These are phyloP conservation scores for Agrochola macilenta DNA, from an alignment of 2,888 invertebrate species.

Conservation along the genomic window DNA sequence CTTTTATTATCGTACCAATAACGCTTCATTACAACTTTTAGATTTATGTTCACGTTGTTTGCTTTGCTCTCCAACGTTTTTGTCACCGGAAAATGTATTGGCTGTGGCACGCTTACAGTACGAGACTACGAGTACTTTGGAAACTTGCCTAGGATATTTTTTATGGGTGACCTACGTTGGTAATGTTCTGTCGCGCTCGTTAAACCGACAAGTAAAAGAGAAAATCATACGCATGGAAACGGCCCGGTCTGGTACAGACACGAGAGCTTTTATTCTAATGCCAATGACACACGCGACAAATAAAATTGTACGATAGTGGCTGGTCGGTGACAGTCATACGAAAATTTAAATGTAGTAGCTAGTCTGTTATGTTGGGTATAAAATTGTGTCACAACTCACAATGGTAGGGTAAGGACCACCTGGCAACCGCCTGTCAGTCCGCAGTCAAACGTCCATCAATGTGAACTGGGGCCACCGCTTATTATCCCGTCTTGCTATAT, in stretches of 20 bases:
- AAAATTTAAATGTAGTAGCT: constrained; percentile 69
- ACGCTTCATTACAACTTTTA: constrained; percentile 87
- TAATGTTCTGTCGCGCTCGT: constrained; percentile 70
- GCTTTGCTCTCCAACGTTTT: constrained; percentile 76
- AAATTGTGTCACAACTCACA: constrained; percentile 60
- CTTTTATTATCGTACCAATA: constrained; percentile 89
- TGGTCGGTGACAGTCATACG: constrained; percentile 62
- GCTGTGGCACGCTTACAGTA: constrained; percentile 57
- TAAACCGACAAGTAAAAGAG: constrained; percentile 71
- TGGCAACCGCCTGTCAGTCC: constrained; percentile 75
- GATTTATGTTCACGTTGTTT: constrained; percentile 82
- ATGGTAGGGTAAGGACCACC: constrained; percentile 74
- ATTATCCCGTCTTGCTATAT: constrained; percentile 80
- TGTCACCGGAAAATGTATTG: constrained; percentile 73
- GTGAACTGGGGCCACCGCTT: constrained; percentile 72
- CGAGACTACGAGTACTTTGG: constrained; percentile 66
- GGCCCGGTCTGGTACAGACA: constrained; percentile 67
- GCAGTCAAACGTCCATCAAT: constrained; percentile 77
- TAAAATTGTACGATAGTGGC: constrained; percentile 61
- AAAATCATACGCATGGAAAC: constrained; percentile 70
- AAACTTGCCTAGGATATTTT: constrained; percentile 76
- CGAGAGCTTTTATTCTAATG: constrained; percentile 68
- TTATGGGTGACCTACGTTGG: constrained; percentile 70
- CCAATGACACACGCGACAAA: constrained; percentile 71
- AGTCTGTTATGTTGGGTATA: constrained; percentile 57